Base-by-base conservation (phyloP, 1,140 invertebrate genomes). In the Bradynema listronoti region DNA sequence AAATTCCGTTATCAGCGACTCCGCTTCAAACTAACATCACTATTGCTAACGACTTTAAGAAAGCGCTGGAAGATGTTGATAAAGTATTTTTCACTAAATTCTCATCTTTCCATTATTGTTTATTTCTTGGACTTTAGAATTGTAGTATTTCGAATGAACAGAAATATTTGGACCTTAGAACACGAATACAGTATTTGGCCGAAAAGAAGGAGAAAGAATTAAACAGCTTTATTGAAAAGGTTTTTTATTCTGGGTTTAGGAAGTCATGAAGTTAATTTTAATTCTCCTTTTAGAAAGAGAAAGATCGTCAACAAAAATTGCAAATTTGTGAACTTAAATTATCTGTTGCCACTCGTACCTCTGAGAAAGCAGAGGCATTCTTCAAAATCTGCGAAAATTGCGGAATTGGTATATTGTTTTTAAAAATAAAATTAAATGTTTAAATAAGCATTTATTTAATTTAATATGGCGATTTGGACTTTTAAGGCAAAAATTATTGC, bases 381-480 rank as follows among this genome's bases (percentile, higher is more conserved):
- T 57, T 36, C 46, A 57, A 56, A 56, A 24, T 57, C 16, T 57
- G 42, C 29, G 55, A 58, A 9, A 49, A 57, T 29, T 52, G 34
- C 30, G 55, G 55, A 49, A 57, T 57, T 22, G 55, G 55, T 56
- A 16, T 51, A n/a, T 49, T 34, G 29, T 58, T 55, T 11, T 45
- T 42, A 51, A n/a, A n/a, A 5, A 9, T 56, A 42, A 16, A 53
- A 9, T 0, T 51, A 50, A 22, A 5, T 30, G 1, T 1, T 29
- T 29, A 24, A 29, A 30, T 25, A 51, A 19, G 24, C 3, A 56
- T 19, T 22, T 19, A 51, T 55, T 43, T 55, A 5, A 19, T 14
- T 9, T n/a, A 56, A 56, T 56, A 57, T 7, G 16, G 16, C 16
- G 9, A 9, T 1, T 47, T 16, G 25, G n/a, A n/a, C n/a, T n/a